phyloP scores from a whole-genome alignment of 2,888 invertebrate genomes.

The Drosophila silvestris region DNA sequence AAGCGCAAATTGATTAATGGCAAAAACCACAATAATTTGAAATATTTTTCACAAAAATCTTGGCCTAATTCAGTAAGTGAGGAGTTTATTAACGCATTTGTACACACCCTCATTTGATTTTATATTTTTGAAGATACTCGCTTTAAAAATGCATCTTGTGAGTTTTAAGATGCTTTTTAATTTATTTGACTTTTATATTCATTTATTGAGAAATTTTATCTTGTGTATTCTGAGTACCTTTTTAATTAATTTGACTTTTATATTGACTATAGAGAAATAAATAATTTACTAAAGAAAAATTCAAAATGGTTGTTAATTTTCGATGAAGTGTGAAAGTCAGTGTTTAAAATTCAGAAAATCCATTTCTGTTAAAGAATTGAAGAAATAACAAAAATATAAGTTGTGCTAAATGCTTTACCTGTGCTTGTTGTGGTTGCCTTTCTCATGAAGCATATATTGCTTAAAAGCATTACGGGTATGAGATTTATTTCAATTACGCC shows the following conservation, averaged over 20 bases:
- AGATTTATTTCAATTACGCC: conserved; percentile 67
- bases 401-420: conserved; percentile 7
- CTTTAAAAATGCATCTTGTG: background rate
- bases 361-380: background rate
- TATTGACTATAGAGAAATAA: background rate
- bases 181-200: background rate
- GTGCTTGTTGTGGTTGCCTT: background rate
- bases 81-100: background rate
- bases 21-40: conserved; percentile 16
- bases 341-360: background rate
- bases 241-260: background rate
- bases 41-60: conserved; percentile 19
- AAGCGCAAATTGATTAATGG: conserved; percentile 42
- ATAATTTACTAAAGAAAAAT: background rate
- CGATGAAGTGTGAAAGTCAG: background rate
- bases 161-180: background rate
- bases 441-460: conserved; percentile 11
- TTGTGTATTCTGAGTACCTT: background rate
- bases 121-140: background rate
- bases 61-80: background rate
- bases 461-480: conserved; percentile 39
- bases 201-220: background rate
- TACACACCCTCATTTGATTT: background rate
- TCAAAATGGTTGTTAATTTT: background rate
- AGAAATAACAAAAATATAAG: background rate